Base-by-base conservation (phyloP, 2,113 vertebrate species). In the Crocuta crocuta region DNA sequence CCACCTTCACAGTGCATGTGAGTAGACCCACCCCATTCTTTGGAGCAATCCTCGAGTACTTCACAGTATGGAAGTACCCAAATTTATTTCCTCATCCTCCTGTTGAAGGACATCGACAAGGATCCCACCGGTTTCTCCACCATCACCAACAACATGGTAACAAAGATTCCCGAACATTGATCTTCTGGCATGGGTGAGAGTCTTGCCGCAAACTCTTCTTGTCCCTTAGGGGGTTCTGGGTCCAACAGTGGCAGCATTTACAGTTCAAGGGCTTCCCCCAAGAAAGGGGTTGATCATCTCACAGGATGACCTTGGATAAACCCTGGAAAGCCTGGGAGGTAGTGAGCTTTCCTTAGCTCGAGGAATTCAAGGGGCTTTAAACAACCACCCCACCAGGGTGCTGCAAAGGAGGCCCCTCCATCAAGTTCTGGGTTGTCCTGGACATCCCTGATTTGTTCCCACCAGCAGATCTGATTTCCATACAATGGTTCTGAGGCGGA, bases 271-370 rank as follows among this genome's bases (percentile, higher is more conserved):
- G 63, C 82, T 24, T 10, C 19, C 16, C 21, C 21, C 3, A 6
- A 4, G 5, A n/a, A 66, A 10, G 1, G 21, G 43, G 8, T 2
- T 8, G 74, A 7, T 55, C 13, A 31, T 7, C 48, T 17, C n/a
- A 19, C 12, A 13, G 7, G 33, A 9, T 4, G n/a, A 35, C 48
- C 65, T 65, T 74, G 88, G 33, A n/a, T 65, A 26, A 63, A n/a
- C 15, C 6, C 7, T 43, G 4, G 7, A 16, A 10, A 43, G 26
- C 10, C 16, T 0, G 0, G 12, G 26, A 79, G 33, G 10, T 7
- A 33, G 31, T 66, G n/a, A 73, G 61, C 31, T 65, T 65, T 28
- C 39, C 61, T 78, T 28, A 43, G 48, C 33, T 45, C n/a, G 71
- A 82, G 9, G 11, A 71, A 65, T 24, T 7, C 33, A 71, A 61